phyloP scores from a whole-genome alignment of 2,888 invertebrate genomes.

The Cylindroiulus punctatus region DNA sequence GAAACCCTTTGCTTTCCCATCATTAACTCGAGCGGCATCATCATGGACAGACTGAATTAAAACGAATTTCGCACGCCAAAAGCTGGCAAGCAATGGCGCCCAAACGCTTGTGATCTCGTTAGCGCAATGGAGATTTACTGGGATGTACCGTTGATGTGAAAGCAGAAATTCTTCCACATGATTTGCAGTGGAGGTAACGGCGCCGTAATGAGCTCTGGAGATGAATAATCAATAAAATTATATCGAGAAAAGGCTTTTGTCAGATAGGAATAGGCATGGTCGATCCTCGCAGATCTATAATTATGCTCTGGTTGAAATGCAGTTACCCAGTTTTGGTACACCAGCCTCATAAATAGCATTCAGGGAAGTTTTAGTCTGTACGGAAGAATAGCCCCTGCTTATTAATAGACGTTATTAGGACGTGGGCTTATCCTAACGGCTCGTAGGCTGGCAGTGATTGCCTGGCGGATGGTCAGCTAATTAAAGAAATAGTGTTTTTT shows the following conservation, averaged over 20 bases:
- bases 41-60: constrained; percentile 18
- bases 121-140: background rate
- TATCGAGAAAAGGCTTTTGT: background rate
- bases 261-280: background rate
- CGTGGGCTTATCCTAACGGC: too few species aligned
- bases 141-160: background rate
- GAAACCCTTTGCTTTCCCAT: constrained; percentile 17
- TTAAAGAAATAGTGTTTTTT: too few species aligned
- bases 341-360: background rate
- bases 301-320: background rate
- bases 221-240: constrained; percentile 9
- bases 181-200: background rate
- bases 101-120: background rate
- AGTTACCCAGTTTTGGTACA: background rate
- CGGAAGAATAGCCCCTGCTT: too few species aligned
- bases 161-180: background rate
- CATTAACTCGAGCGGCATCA: background rate
- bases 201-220: background rate
- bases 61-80: background rate
- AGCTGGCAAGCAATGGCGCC: background rate
- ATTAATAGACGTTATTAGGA: too few species aligned
- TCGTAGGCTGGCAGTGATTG: too few species aligned
- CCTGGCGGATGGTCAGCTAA: too few species aligned
- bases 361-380: too few species aligned
- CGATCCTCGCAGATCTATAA: background rate